These are phyloP conservation scores for Tetropium fuscum DNA, from an alignment of 2,888 invertebrate species.

Conservation along the genomic window DNA sequence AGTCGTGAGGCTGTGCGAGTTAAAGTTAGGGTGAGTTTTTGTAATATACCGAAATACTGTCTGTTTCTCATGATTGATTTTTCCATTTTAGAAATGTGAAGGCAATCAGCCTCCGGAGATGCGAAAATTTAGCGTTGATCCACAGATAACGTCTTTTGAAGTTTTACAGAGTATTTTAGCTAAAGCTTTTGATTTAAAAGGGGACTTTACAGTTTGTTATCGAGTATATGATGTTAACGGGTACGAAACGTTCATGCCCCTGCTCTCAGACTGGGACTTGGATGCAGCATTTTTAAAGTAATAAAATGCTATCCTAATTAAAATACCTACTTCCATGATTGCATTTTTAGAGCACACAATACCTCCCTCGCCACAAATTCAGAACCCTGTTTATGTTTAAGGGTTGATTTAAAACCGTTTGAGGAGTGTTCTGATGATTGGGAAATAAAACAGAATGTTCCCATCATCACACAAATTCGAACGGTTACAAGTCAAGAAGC, in stretches of 20 bases:
- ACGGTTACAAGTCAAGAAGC: slow-evolving; percentile 62
- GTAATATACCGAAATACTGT: slow-evolving; percentile 1
- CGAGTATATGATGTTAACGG: slow-evolving; percentile 89
- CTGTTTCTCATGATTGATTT: slow-evolving; percentile 25
- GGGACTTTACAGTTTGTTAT: slow-evolving; percentile 93
- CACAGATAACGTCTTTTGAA: slow-evolving; percentile 94
- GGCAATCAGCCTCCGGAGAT: slow-evolving; percentile 82
- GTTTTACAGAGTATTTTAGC: slow-evolving; percentile 92
- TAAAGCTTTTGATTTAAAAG: slow-evolving; percentile 95
- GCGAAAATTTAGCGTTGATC: slow-evolving; percentile 96
- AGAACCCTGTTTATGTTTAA: slow-evolving; percentile 89
- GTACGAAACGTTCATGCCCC: slow-evolving; percentile 87
- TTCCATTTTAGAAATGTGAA: slow-evolving; percentile 87
- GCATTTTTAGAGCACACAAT: slow-evolving; percentile 76
- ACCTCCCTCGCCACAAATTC: slow-evolving; percentile 77
- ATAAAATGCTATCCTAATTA: slow-evolving; percentile 31
- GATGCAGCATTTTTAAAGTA: slow-evolving; percentile 95
- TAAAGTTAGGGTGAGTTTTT: slow-evolving; percentile 85
- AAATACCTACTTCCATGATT: no score
- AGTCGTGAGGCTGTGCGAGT: slow-evolving; percentile 91
- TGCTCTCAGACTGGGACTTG: slow-evolving; percentile 96
- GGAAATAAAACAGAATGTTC: slow-evolving; percentile 70
- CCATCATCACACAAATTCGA: slow-evolving; percentile 62
- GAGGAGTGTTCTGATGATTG: slow-evolving; percentile 84
- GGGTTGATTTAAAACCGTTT: slow-evolving; percentile 91